A percentile compares a stretch with the other conserved stretches of the same genome.
These are phyloP conservation scores for Centropyge bicolor DNA, from an alignment of 2,797 vertebrate species.

Conservation along the genomic window DNA sequence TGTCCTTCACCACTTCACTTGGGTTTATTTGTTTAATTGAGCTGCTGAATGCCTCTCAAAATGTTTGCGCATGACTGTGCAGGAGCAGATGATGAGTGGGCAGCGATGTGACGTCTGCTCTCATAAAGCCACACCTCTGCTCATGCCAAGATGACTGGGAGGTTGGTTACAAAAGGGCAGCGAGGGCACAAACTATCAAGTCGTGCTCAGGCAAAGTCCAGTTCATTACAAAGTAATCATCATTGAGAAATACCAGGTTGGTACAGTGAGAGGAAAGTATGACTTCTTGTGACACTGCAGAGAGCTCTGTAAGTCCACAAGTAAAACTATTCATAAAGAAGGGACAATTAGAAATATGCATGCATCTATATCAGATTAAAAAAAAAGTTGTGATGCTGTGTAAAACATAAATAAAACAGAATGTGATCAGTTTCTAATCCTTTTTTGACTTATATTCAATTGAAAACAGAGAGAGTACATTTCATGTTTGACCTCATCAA, in stretches of 20 bases:
- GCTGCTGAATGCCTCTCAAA: conserved; percentile 17
- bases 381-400: too few relatives aligned
- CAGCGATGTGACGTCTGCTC: conserved; percentile 33
- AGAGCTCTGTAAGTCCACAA: not conserved
- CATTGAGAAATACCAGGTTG: not conserved
- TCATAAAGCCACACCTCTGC: conserved; percentile 40
- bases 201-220: conserved; percentile 3
- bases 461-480: too few relatives aligned
- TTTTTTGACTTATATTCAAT: too few relatives aligned
- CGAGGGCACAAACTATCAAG: conserved; percentile 25
- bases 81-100: conserved; percentile 49
- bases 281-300: not conserved
- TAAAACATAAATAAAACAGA: too few relatives aligned
- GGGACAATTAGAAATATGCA: too few relatives aligned
- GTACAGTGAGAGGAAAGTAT: not conserved
- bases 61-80: conserved; percentile 21
- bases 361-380: too few relatives aligned
- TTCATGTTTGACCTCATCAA: too few relatives aligned
- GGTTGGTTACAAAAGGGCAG: conserved; percentile 12
- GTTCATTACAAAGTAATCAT: conserved; percentile 7
- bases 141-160: conserved; percentile 33
- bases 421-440: too few relatives aligned
- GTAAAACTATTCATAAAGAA: too few relatives aligned
- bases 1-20: not conserved
- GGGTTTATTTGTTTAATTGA: conserved; percentile 15